A percentile compares a stretch with the other conserved stretches of the same genome.
These are phyloP conservation scores for Oopsacas minuta DNA, from an alignment of 37 sponge, comb jelly and placozoan species.

Conservation along the genomic window DNA sequence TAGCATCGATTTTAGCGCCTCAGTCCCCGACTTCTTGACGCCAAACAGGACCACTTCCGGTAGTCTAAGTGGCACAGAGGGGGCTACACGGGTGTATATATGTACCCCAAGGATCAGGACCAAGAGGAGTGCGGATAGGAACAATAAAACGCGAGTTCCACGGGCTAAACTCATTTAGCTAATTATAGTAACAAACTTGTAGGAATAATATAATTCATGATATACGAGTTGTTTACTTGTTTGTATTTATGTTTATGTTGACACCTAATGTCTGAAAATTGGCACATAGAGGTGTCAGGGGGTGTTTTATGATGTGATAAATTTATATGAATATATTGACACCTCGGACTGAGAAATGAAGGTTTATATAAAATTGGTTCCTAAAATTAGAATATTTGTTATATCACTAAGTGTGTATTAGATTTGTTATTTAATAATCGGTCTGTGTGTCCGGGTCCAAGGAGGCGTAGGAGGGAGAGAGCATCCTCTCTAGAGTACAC, in stretches of 20 bases:
- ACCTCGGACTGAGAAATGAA: too few species aligned
- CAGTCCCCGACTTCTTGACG: constrained; percentile 70
- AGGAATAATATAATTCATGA: not conserved
- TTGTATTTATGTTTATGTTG: too few species aligned
- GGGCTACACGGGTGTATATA: not conserved
- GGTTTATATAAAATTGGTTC: not conserved
- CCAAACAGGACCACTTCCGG: constrained; percentile 68
- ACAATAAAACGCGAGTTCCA: not conserved
- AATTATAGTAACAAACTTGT: not conserved
- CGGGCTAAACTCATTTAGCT: not conserved
- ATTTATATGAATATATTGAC: too few species aligned
- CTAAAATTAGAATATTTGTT: not conserved
- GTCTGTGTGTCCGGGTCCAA: not conserved
- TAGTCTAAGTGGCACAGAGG: not conserved
- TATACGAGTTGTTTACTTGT: too few species aligned
- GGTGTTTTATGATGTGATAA: too few species aligned
- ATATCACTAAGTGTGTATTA: not conserved
- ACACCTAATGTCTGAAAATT: too few species aligned
- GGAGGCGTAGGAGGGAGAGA: not conserved
- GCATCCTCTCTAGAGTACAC: not conserved
- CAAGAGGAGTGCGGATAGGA: not conserved
- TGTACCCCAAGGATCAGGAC: not conserved
- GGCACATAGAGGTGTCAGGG: too few species aligned
- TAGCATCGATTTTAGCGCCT: constrained; percentile 63
- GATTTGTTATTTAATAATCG: not conserved